Conservation (phyloP, 2,888 invertebrate genomes). For the Pachydiplax longipennis region DNA sequence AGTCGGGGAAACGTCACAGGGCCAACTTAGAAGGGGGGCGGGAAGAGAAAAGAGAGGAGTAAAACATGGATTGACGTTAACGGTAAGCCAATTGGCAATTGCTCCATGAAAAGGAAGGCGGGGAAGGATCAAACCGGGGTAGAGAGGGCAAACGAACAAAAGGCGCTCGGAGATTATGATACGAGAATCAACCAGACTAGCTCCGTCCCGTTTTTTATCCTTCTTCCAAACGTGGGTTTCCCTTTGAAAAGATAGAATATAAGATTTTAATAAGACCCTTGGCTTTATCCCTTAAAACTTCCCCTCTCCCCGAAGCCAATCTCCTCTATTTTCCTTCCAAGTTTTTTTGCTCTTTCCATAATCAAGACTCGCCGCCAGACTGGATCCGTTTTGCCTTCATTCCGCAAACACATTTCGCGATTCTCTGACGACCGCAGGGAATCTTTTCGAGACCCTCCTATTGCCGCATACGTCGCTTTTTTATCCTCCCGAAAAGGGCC, state of each 20-base stretch:
- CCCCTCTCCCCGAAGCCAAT: neutral
- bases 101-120: neutral
- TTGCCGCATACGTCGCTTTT: too few species aligned
- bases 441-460: slow-evolving; percentile 9
- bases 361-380: neutral
- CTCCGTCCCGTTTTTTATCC: slow-evolving; percentile 6
- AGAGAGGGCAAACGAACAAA: neutral
- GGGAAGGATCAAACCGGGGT: neutral
- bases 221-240: neutral
- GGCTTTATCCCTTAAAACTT: neutral
- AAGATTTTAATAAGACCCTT: slow-evolving; percentile 39
- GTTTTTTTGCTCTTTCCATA: neutral
- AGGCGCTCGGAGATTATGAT: slow-evolving; percentile 12
- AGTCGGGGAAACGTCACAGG: neutral
- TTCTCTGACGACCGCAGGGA: slow-evolving; percentile 8
- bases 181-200: neutral
- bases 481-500: too few species aligned
- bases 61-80: neutral
- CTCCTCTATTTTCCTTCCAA: neutral
- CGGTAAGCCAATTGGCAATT: neutral
- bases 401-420: neutral
- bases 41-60: neutral
- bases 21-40: neutral
- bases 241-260: slow-evolving; percentile 29
- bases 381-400: neutral